Conservation (phyloP, 2,113 vertebrate species). For the Ginglymostoma cirratum region DNA sequence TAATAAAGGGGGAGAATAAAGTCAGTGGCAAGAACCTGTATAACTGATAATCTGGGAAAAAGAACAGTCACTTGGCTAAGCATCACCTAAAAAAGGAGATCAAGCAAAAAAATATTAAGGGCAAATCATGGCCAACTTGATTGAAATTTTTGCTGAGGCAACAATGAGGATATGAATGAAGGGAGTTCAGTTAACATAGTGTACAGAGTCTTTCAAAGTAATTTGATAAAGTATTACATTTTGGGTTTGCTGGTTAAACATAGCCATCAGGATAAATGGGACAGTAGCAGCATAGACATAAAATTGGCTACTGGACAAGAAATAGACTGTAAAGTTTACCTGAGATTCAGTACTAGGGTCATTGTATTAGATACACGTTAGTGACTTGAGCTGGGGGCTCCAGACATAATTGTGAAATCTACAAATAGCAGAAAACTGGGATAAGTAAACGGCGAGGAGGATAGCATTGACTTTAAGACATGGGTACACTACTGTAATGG, state of each 20-base stretch:
- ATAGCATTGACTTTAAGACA: neutral
- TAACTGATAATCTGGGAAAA: neutral
- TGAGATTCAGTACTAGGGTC: neutral
- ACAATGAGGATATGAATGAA: neutral
- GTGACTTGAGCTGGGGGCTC: neutral
- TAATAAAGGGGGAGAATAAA: neutral
- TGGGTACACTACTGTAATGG: neutral
- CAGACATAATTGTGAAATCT: neutral
- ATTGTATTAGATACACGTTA: neutral
- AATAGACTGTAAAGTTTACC: neutral
- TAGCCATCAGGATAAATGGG: neutral
- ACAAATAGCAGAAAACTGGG: neutral
- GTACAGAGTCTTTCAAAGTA: neutral
- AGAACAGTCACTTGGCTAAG: neutral
- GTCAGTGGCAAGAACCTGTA: neutral
- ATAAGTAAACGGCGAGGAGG: neutral
- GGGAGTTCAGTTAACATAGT: neutral
- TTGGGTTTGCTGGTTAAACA: neutral
- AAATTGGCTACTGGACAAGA: neutral
- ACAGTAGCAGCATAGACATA: neutral
- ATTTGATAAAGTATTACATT: neutral
- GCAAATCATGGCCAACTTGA: neutral
- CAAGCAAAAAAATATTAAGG: neutral
- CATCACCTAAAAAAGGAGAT: neutral
- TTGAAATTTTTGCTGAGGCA: neutral